Conservation (phyloP, 2,888 invertebrate species). For the Isoperla grammatica region DNA sequence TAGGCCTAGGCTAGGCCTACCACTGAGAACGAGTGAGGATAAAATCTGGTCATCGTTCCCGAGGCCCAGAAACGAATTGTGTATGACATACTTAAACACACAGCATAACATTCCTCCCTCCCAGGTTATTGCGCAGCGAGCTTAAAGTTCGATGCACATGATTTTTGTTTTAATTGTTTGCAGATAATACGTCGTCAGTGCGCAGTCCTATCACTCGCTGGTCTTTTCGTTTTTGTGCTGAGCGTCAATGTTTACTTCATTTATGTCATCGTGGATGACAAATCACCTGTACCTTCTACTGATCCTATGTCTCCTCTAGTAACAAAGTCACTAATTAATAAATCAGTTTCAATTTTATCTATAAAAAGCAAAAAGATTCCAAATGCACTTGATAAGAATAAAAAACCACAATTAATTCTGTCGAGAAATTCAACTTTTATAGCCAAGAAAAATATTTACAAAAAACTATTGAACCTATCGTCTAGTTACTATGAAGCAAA, state of each 20-base stretch:
- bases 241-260: conserved; percentile 42
- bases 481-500: conserved; percentile 21
- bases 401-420: background rate
- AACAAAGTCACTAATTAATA: no score
- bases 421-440: conserved; percentile 26
- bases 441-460: conserved; percentile 24
- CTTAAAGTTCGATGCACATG: no score
- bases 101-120: no score
- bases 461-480: conserved; percentile 21
- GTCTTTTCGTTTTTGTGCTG: conserved; percentile 41
- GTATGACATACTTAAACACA: no score
- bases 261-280: conserved; percentile 41
- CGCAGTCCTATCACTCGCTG: conserved; percentile 40
- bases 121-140: no score
- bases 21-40: no score
- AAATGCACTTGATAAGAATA: background rate
- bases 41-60: no score
- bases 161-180: conserved; percentile 24
- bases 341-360: no score
- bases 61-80: no score
- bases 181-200: conserved; percentile 43
- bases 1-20: no score
- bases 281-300: conserved; percentile 31
- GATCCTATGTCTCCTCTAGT: no score
- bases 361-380: background rate